Conservation (phyloP, 2,113 vertebrate genomes). For the Microcebus griseorufus region DNA sequence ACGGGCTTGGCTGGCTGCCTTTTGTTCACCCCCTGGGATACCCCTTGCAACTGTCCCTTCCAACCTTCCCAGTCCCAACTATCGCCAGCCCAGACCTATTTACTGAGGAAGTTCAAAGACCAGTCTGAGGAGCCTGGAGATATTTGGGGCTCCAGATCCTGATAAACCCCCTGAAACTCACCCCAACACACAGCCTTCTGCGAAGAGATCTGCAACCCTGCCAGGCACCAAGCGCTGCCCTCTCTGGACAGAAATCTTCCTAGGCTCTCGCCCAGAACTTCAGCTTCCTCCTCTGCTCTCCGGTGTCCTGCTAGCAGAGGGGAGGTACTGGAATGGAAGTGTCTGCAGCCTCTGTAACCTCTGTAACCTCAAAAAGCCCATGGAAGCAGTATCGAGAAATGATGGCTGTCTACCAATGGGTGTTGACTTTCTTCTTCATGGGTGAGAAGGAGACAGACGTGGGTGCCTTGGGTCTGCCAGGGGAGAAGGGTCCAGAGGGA, state of each 20-base stretch:
- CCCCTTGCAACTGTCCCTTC: background rate
- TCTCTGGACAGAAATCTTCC: background rate
- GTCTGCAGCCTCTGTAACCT: rapidly evolving
- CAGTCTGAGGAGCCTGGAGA: background rate
- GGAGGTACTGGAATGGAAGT: background rate
- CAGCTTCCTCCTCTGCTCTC: background rate
- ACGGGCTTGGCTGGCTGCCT: background rate
- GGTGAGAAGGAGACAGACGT: slow-evolving; percentile 76
- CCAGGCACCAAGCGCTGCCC: background rate
- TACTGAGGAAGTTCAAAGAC: background rate
- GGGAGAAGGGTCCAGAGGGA: background rate
- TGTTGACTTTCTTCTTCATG: slow-evolving; percentile 85
- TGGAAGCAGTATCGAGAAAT: slow-evolving; percentile 81
- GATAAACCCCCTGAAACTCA: too few species aligned
- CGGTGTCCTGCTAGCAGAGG: background rate
- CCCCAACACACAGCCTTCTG: too few species aligned
- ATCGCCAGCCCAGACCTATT: background rate
- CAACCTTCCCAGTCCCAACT: background rate
- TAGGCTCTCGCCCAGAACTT: background rate
- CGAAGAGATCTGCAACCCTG: background rate
- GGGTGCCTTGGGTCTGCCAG: background rate
- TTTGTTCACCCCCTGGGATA: too few species aligned
- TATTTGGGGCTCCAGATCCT: background rate
- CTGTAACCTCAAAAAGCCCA: slow-evolving; percentile 57
- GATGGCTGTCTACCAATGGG: slow-evolving; percentile 81